phyloP scores from a whole-genome alignment of 2,888 invertebrate genomes.

The Parochlus steinenii region DNA sequence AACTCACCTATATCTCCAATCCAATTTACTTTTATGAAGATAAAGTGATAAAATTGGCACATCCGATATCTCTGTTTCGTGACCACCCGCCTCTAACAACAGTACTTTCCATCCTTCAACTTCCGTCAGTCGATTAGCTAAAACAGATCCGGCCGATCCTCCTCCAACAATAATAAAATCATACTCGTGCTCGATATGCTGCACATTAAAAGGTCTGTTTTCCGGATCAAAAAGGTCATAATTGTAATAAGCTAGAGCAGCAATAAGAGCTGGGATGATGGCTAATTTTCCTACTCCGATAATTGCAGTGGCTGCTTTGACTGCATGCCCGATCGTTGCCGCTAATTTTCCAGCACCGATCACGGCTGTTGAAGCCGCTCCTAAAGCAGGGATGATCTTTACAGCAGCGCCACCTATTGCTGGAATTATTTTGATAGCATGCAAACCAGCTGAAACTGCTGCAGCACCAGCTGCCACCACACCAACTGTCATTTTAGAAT shows the following conservation, averaged over 20 bases:
- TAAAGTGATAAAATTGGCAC: slow-evolving; percentile 75
- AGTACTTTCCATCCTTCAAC: slow-evolving; percentile 62
- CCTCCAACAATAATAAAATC: slow-evolving; percentile 72
- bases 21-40: slow-evolving; percentile 75
- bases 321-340: slow-evolving; percentile 37
- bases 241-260: slow-evolving; percentile 63
- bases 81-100: slow-evolving; percentile 70
- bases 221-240: slow-evolving; percentile 76
- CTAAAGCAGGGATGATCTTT: slow-evolving; percentile 13
- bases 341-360: slow-evolving; percentile 30
- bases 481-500: no score
- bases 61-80: slow-evolving; percentile 73
- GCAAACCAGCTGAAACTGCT: slow-evolving; percentile 9
- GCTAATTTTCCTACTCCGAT: slow-evolving; percentile 55
- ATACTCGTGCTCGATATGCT: slow-evolving; percentile 47
- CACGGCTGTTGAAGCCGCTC: slow-evolving; percentile 28
- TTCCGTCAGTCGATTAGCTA: slow-evolving; percentile 68
- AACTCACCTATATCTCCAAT: slow-evolving; percentile 73
- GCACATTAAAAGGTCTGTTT: slow-evolving; percentile 55
- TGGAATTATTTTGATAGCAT: slow-evolving; percentile 19
- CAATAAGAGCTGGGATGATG: slow-evolving; percentile 57
- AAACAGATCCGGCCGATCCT: slow-evolving; percentile 69
- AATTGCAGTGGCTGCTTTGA: slow-evolving; percentile 53
- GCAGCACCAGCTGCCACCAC: no score
- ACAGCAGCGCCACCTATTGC: slow-evolving; percentile 15